Evolutionary conservation across 2,797 vertebrate species (phyloP).

Genomic region (Nannoperca obscura): DNA sequence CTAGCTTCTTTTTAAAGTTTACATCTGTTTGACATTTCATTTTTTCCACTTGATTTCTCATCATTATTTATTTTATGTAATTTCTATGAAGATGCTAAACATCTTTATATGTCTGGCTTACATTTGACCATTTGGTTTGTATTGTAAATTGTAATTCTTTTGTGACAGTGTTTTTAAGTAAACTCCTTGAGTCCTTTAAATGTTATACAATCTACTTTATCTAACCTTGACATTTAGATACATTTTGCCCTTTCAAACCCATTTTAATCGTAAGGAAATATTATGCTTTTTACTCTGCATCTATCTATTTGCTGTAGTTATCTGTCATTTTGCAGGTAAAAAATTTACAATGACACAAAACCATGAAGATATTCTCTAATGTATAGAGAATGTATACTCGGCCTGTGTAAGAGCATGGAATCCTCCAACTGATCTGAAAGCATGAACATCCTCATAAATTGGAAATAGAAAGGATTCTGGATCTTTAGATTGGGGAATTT

Average conservation of each 20-base stretch:
- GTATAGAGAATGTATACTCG: not conserved
- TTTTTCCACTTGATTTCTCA: conserved; percentile 1
- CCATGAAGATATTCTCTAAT: not conserved
- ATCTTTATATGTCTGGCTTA: not conserved
- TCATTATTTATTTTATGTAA: conserved; percentile 25
- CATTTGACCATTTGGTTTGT: not conserved
- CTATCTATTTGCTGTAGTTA: too few species aligned
- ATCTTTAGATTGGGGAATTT: not conserved
- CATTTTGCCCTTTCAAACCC: not conserved
- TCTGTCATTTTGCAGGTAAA: not conserved
- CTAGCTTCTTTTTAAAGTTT: conserved; percentile 15
- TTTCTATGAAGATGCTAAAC: conserved; percentile 7
- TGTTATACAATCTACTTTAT: not conserved
- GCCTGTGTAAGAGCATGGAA: not conserved
- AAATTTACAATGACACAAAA: not conserved
- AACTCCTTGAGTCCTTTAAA: not conserved
- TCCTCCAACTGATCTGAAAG: not conserved
- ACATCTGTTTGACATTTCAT: conserved; percentile 51
- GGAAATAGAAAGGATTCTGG: not conserved
- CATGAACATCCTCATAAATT: not conserved
- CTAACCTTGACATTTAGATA: not conserved
- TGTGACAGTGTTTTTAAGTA: not conserved
- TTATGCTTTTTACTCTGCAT: not conserved
- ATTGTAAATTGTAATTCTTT: not conserved
- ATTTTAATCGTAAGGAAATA: not conserved